Evolutionary conservation across 2,888 invertebrate genomes (phyloP), one percentile per base, ranked within the genome.

Genomic region (Taenaris catops): DNA sequence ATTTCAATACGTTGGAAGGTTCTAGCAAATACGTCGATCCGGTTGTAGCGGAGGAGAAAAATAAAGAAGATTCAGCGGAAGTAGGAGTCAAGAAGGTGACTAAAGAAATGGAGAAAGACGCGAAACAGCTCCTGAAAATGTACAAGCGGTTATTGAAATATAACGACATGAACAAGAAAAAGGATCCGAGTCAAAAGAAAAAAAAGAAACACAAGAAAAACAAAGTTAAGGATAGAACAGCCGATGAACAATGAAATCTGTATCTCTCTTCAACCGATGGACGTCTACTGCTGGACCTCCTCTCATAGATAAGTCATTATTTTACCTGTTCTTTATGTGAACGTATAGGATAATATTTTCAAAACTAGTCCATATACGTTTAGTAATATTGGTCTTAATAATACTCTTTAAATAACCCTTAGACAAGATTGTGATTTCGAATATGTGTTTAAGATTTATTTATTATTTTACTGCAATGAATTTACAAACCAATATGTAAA

Each of bases 1-100:
- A 90, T 44, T 91, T 88, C 42, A 83, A 89, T 31, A 74, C 75
- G 3, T 43, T 87, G 17, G 52, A 73, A 55, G 70, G 67, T 0
- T 75, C 74, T 0, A 73, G 65, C 0, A 76, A 63, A 43, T 84
- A 73, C 34, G 76, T 84, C 0, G 61, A 74, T 48, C 78, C 81
- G 0, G 55, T 72, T 0, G 44, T 38, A 32, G 69, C 67, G 24
- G 5, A 46, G n/a, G 9, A 14, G 5, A n/a, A n/a, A n/a, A 25
- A 53, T 8, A 38, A 23, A 32, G 37, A 35, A 10, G n/a, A n/a
- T n/a, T n/a, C n/a, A n/a, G 32, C 29, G 20, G 37, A 44, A 8
- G 33, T 16, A 34, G 37, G 38, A 7, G 38, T 38, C 4, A 38
- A 36, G n/a, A 38, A 48, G 24, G 46, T 49, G 2, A 48, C 49